Base-by-base conservation (phyloP, 2,113 vertebrate genomes). In the Corythoichthys intestinalis region DNA sequence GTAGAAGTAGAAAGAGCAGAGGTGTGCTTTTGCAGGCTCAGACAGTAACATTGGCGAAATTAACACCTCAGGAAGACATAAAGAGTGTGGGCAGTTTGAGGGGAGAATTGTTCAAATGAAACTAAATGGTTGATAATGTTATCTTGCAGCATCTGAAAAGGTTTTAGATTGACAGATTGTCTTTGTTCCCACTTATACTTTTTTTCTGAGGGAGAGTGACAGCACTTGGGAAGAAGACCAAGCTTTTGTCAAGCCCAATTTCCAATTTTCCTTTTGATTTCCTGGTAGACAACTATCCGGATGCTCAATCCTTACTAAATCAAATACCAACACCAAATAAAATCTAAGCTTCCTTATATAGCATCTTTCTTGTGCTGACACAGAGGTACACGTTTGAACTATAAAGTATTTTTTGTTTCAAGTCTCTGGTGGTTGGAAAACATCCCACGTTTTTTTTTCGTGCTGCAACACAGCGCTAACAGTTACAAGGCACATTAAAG, bases 1-100 rank as follows among this genome's bases (percentile, higher is more conserved):
- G 54, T 59, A 44, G 62, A 68, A 69, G 67, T n/a, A 70, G 76
- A 78, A 65, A 74, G 83, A 71, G 73, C 78, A 83, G 79, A 85
- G 76, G 76, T 83, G 83, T 83, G 74, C 77, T 83, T 78, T 85
- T 76, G 80, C 83, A 81, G 71, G 74, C 67, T 2, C 37, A 59
- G 46, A 61, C 44, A 8, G 38, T 79, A 83, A 84, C 81, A 71
- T 81, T 59, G 54, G 39, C 11, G 1, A 9, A 71, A 69, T 65
- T 70, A 76, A 76, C 82, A 67, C 70, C 83, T 61, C 63, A 50
- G 71, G 4, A 2, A 74, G 69, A 78, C 52, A 14, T 41, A 44
- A 64, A 39, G 66, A 74, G 80, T 12, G 61, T 35, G 69, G 62
- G 57, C 9, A 44, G 46, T 48, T 48, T 10, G 68, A 64, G 37